Percentiles rank a stretch among this genome's conserved stretches.
Evolutionary conservation across 53 echinoderm and acorn worm genomes (phyloP).

Genomic region (Zoroaster sp.): DNA sequence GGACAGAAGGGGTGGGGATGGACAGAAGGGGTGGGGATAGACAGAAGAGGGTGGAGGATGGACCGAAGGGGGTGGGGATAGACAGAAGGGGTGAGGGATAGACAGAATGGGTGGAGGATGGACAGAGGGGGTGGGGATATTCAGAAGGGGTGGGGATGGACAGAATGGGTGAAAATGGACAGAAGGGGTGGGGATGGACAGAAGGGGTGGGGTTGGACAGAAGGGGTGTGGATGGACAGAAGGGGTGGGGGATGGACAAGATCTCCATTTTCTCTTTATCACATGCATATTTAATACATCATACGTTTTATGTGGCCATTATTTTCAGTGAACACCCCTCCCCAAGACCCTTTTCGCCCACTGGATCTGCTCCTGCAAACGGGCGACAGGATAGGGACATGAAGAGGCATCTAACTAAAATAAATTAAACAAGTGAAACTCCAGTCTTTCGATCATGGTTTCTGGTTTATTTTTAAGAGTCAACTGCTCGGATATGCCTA

Average conservation of each 20-base stretch:
- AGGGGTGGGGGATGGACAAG: neutral
- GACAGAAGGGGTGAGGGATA: neutral
- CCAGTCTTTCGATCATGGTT: too few relatives aligned
- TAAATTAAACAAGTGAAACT: too few relatives aligned
- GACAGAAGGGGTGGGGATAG: neutral
- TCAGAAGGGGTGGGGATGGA: neutral
- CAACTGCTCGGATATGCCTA: too few relatives aligned
- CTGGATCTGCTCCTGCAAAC: neutral
- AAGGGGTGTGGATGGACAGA: too few relatives aligned
- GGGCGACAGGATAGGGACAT: neutral
- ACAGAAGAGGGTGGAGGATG: neutral
- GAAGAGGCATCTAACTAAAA: neutral
- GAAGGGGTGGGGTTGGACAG: neutral
- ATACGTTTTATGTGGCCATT: too few relatives aligned
- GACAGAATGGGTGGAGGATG: neutral
- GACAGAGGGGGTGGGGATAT: neutral
- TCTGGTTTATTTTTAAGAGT: too few relatives aligned
- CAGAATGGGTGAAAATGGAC: neutral
- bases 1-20: neutral
- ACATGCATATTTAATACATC: too few relatives aligned
- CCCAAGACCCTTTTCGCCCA: too few relatives aligned
- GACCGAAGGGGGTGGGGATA: neutral
- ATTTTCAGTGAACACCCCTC: too few relatives aligned
- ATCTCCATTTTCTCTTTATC: too few relatives aligned
- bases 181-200: neutral